A percentile compares a stretch with the other conserved stretches of the same genome.
These are phyloP conservation scores for Halictus ligatus DNA, from an alignment of 2,888 invertebrate genomes.

Conservation along the genomic window DNA sequence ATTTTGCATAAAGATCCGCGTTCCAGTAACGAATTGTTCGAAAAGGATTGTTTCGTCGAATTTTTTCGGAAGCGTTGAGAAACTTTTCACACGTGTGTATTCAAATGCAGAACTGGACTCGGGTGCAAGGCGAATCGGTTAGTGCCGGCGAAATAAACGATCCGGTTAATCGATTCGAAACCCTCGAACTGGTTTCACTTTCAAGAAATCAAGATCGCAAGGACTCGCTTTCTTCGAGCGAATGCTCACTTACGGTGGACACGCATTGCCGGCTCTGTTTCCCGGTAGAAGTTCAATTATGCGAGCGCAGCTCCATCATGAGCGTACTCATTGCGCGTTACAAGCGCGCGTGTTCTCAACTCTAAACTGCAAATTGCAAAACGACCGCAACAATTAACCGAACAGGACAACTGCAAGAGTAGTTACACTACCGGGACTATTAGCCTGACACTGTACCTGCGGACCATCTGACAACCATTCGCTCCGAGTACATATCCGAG, in stretches of 20 bases:
- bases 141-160: background rate
- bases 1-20: too few relatives aligned
- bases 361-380: slow-evolving; percentile 62
- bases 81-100: background rate
- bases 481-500: slow-evolving; percentile 2
- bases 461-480: slow-evolving; percentile 33
- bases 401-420: slow-evolving; percentile 46
- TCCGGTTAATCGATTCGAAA: slow-evolving; percentile 10
- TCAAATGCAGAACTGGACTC: background rate
- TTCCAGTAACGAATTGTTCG: background rate
- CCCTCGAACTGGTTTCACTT: slow-evolving; percentile 38
- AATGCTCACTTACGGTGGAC: background rate
- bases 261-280: background rate
- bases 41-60: background rate
- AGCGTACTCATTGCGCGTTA: slow-evolving; percentile 21
- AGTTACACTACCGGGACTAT: slow-evolving; percentile 49
- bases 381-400: slow-evolving; percentile 65
- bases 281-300: slow-evolving; percentile 18
- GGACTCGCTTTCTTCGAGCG: slow-evolving; percentile 28
- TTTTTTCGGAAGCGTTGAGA: background rate
- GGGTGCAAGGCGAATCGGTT: background rate
- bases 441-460: slow-evolving; percentile 42
- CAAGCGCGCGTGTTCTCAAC: slow-evolving; percentile 9
- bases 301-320: slow-evolving; percentile 25
- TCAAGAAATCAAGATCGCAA: slow-evolving; percentile 37